phyloP scores from a whole-genome alignment of 2,797 vertebrate genomes.

The Silurus lanzhouensis region DNA sequence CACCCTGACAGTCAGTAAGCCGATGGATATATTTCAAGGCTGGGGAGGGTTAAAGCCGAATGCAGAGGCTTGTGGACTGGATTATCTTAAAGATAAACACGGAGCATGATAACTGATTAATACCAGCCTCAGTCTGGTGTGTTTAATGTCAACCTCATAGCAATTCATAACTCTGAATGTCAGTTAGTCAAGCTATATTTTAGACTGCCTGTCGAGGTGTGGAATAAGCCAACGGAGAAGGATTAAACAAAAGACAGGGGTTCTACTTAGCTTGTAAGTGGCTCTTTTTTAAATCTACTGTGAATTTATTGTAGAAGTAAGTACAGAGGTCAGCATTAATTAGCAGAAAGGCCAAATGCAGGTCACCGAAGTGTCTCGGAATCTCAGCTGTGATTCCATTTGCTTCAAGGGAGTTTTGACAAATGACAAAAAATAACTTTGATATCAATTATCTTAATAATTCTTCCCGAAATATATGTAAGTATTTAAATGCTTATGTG shows the following conservation, averaged over 20 bases:
- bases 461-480: no score
- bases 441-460: background rate
- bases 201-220: slow-evolving; percentile 22
- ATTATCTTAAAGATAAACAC: slow-evolving; percentile 59
- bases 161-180: slow-evolving; percentile 55
- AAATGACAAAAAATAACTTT: background rate
- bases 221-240: background rate
- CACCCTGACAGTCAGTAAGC: slow-evolving; percentile 24
- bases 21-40: slow-evolving; percentile 46
- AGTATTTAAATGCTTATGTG: no score
- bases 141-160: slow-evolving; percentile 56
- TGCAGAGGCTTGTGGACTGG: slow-evolving; percentile 40
- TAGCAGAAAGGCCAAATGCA: background rate
- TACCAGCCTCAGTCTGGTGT: slow-evolving; percentile 47
- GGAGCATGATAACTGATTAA: slow-evolving; percentile 60
- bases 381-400: background rate
- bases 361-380: background rate
- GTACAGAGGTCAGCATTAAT: background rate
- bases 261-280: background rate
- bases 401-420: background rate
- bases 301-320: background rate
- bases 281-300: background rate
- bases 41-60: slow-evolving; percentile 38
- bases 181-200: slow-evolving; percentile 43
- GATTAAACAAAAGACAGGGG: background rate